phyloP scores from a whole-genome alignment of 2,113 vertebrate genomes.

The Aspidoscelis tigris region DNA sequence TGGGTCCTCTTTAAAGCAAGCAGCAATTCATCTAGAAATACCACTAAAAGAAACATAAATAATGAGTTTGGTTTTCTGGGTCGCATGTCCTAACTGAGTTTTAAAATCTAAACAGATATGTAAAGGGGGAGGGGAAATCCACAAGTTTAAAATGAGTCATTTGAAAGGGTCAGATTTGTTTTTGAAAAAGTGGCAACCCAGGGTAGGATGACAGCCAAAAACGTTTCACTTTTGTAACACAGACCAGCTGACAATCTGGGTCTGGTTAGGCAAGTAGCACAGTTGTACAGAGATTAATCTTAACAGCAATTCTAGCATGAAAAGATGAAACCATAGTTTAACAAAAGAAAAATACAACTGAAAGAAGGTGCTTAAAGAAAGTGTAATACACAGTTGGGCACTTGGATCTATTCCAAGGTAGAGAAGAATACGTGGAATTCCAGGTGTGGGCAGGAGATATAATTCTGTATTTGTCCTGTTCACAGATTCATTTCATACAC shows the following conservation, averaged over 20 bases:
- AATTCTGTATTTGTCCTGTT: too few relatives aligned
- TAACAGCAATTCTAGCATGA: constrained; percentile 12
- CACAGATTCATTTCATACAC: too few relatives aligned
- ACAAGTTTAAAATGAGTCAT: neutral
- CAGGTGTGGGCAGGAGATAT: too few relatives aligned
- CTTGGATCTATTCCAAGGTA: too few relatives aligned
- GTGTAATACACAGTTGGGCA: too few relatives aligned
- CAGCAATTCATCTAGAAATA: neutral
- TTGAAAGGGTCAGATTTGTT: constrained; percentile 16
- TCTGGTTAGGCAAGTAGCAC: constrained; percentile 43
- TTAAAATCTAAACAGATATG: neutral
- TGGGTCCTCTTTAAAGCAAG: neutral
- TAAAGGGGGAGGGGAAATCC: constrained; percentile 2
- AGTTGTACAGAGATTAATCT: constrained; percentile 16
- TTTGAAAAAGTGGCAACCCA: neutral
- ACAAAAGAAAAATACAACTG: too few relatives aligned
- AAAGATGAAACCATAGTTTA: constrained; percentile 24
- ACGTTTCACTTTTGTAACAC: neutral
- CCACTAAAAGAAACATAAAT: neutral
- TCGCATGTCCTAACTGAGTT: neutral
- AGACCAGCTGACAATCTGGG: constrained; percentile 5
- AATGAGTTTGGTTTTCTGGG: neutral
- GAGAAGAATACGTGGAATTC: too few relatives aligned
- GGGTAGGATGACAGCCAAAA: constrained; percentile 34
- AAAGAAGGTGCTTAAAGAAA: too few relatives aligned